Evolutionary conservation across 2,888 invertebrate genomes (phyloP), one percentile per base, ranked within the genome.

Genomic region (Dorcus parallelipipedus): DNA sequence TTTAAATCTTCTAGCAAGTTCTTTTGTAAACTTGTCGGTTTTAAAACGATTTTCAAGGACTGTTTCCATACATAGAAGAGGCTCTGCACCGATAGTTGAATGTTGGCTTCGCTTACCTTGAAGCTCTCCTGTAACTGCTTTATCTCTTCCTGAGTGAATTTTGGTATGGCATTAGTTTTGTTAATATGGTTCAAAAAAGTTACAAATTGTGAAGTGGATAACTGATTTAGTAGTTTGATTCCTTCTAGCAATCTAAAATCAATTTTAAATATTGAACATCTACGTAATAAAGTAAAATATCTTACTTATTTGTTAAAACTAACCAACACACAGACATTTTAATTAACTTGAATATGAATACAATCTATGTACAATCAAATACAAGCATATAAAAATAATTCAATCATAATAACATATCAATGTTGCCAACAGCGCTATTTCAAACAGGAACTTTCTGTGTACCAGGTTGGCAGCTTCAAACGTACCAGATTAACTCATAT

Each of bases 21-120:
- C 65, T 80, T 80, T 62, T 83, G 81, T 39, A 85, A 68, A 54
- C 76, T 73, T 3, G 81, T 80, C 33, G 84, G 84, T 64, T 84
- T 84, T 48, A 82, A 78, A 47, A 84, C 78, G 59, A 83, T 78
- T 60, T 79, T 80, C 3, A 76, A 78, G 14, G 81, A 79, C 59
- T 82, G 80, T 54, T 80, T 80, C 61, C 80, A 75, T 51, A 83
- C 80, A 63, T 82, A 69, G 0, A 64, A 58, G 17, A 76, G 68
- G 43, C 70, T 71, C 61, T 74, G 73, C 20, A 75, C 40, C 0
- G 65, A 42, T 17, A 64, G 52, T 40, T 59, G 54, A 2, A 62
- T 17, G 26, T 59, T 52, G 9, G 49, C 60, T 1, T 52, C 40
- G 26, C 59, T 58, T 38, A 76, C 50, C 54, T 69, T 69, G 8